Conservation (phyloP, 2,797 vertebrate species). For the Ctenopoma kingsleyae region DNA sequence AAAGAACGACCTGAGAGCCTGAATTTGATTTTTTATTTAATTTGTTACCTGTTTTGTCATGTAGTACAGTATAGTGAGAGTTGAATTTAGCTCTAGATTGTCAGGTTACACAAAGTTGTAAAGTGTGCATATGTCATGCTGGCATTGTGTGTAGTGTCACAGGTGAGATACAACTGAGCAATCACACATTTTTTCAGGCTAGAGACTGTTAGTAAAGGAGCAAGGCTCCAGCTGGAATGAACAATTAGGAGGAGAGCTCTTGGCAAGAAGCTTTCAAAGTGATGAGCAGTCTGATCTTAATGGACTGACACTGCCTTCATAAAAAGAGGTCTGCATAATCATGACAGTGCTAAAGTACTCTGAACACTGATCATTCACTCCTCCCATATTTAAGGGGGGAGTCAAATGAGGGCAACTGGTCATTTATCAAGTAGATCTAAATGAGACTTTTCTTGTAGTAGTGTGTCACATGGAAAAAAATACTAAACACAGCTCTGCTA, state of each 20-base stretch:
- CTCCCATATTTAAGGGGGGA: conserved; percentile 11
- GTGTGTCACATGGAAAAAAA: conserved; percentile 35
- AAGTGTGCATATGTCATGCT: too few species aligned
- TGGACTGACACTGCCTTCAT: neutral
- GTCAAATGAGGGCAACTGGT: neutral
- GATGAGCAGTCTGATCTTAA: conserved; percentile 5
- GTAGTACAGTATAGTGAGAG: too few species aligned
- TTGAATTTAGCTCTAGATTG: too few species aligned
- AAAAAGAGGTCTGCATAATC: conserved; percentile 4
- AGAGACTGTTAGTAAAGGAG: neutral
- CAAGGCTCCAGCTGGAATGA: conserved; percentile 9
- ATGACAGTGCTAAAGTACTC: conserved; percentile 7
- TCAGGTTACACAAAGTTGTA: too few species aligned
- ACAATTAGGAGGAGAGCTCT: conserved; percentile 9
- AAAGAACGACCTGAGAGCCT: too few species aligned
- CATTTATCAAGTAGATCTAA: conserved; percentile 57
- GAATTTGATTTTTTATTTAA: too few species aligned
- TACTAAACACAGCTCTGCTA: conserved; percentile 17
- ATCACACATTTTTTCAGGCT: neutral
- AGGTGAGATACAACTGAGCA: too few species aligned
- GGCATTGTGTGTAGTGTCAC: too few species aligned
- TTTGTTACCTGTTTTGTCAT: too few species aligned
- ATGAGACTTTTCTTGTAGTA: conserved; percentile 45
- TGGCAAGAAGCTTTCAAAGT: conserved; percentile 13
- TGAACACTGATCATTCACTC: neutral